Evolutionary conservation across 2,888 invertebrate species (phyloP).

Genomic region (Drosophila planitibia): DNA sequence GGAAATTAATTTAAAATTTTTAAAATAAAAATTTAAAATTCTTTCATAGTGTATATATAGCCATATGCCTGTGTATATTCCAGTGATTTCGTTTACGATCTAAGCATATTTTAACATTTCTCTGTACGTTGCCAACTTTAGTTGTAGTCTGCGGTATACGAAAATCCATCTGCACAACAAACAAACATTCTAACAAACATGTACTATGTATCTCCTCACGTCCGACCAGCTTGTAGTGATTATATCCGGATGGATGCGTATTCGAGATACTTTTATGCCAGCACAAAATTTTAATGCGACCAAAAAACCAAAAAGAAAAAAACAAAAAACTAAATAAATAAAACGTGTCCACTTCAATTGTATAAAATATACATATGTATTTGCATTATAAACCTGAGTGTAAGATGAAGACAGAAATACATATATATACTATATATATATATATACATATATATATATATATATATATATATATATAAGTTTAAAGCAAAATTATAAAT

Average conservation of each 20-base stretch:
- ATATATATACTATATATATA: slow-evolving; percentile 22
- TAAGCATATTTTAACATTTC: slow-evolving; percentile 68
- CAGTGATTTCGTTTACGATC: slow-evolving; percentile 59
- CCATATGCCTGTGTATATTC: slow-evolving; percentile 51
- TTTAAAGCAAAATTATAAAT: slow-evolving; percentile 50
- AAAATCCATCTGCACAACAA: slow-evolving; percentile 18
- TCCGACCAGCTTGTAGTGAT: slow-evolving; percentile 51
- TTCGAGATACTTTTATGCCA: slow-evolving; percentile 49
- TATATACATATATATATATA: slow-evolving; percentile 13
- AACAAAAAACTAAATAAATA: slow-evolving; percentile 22
- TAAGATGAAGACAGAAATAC: slow-evolving; percentile 21
- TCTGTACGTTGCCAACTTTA: slow-evolving; percentile 56
- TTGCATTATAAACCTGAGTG: slow-evolving; percentile 38
- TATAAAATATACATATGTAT: slow-evolving; percentile 31
- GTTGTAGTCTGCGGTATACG: slow-evolving; percentile 31
- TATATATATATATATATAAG: slow-evolving; percentile 33
- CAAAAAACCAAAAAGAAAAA: slow-evolving; percentile 30
- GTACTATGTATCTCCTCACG: slow-evolving; percentile 18
- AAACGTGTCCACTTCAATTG: slow-evolving; percentile 60
- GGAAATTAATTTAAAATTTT: background rate
- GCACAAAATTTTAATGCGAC: slow-evolving; percentile 71
- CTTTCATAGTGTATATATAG: slow-evolving; percentile 12
- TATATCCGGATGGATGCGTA: slow-evolving; percentile 39
- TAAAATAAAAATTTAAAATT: background rate
- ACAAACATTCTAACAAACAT: background rate